Conservation (phyloP, 1,140 invertebrate species). For the Batillaria attramentaria region DNA sequence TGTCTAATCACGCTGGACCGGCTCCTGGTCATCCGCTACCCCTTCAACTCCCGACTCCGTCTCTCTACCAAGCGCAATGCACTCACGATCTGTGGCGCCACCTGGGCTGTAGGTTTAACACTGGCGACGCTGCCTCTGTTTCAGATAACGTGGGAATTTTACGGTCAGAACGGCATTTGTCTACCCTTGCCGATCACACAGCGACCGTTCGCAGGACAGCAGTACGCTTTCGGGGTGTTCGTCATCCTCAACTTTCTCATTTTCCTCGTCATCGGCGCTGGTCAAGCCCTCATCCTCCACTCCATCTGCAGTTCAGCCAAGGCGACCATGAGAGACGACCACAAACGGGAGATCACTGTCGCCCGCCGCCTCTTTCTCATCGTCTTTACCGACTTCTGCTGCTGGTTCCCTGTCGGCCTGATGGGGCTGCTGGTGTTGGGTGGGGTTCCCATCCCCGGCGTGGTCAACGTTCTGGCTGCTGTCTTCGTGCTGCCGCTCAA, state of each 20-base stretch:
- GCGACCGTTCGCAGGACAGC: constrained; percentile 30
- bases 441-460: constrained; percentile 38
- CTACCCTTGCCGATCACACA: constrained; percentile 46
- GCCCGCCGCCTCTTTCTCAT: constrained; percentile 41
- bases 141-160: no score
- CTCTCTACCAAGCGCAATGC: neutral
- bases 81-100: neutral
- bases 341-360: constrained; percentile 29
- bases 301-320: constrained; percentile 17
- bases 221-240: constrained; percentile 45
- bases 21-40: neutral
- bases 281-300: constrained; percentile 44
- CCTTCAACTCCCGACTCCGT: neutral
- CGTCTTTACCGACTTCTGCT: constrained; percentile 39
- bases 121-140: neutral
- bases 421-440: constrained; percentile 37
- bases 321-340: neutral
- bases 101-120: neutral
- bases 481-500: constrained; percentile 51
- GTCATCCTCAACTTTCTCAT: constrained; percentile 43
- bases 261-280: constrained; percentile 42
- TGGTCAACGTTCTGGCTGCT: constrained; percentile 45
- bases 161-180: constrained; percentile 46
- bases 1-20: constrained; percentile 45
- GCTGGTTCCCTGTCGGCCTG: constrained; percentile 29